These are phyloP conservation scores for Conistra vaccinii DNA, from an alignment of 2,888 invertebrate species.

Conservation along the genomic window DNA sequence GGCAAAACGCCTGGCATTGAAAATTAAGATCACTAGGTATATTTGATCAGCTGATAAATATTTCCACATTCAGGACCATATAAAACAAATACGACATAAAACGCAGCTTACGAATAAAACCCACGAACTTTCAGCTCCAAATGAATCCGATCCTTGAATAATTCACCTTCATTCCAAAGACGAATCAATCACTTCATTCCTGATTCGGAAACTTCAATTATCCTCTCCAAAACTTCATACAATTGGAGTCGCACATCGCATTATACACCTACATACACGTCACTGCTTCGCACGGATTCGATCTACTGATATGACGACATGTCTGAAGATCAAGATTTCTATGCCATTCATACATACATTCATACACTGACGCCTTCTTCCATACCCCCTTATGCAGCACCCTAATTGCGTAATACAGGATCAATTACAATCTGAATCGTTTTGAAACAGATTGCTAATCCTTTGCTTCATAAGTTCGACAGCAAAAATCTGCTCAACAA, in stretches of 20 bases:
- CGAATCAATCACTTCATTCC: constrained; percentile 64
- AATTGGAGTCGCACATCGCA: constrained; percentile 40
- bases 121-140: constrained; percentile 36
- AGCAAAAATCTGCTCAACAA: too few species aligned
- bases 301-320: not conserved
- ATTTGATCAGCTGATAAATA: not conserved
- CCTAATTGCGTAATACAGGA: too few species aligned
- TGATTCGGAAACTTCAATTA: constrained; percentile 60
- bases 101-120: constrained; percentile 35
- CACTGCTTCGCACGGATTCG: not conserved
- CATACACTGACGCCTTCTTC: not conserved
- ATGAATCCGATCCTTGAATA: constrained; percentile 57
- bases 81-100: constrained; percentile 22
- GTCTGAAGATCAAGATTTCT: not conserved
- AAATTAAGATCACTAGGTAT: too few species aligned
- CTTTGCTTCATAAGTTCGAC: too few species aligned
- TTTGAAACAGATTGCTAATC: too few species aligned
- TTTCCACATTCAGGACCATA: not conserved
- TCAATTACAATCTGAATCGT: too few species aligned
- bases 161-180: constrained; percentile 59
- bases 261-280: constrained; percentile 13
- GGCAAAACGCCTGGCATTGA: not conserved
- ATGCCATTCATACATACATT: not conserved
- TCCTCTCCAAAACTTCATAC: constrained; percentile 51
- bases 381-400: too few species aligned